Evolutionary conservation across 2,888 invertebrate species (phyloP), one percentile per base, ranked within the genome.

Genomic region (Tetranychus truncatus): DNA sequence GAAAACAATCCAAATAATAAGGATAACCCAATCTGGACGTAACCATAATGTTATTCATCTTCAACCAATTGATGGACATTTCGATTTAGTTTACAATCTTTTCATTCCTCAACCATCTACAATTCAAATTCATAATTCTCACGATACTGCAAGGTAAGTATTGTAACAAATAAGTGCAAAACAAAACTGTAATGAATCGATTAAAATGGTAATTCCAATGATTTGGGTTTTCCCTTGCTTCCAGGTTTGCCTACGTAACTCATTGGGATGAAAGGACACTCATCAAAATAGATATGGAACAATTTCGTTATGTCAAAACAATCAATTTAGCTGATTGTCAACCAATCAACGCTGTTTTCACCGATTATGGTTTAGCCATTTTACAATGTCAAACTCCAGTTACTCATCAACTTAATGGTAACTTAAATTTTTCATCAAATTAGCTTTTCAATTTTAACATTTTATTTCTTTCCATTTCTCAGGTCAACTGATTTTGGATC

Each of bases 61-160:
- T 1, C 88, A 89, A 81, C 89, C 89, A 0, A 88, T 89, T 71
- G 89, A 89, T 80, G 88, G 89, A 18, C 88, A 89, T 81, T 89
- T 89, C 81, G 89, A 89, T 83, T 84, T 89, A 79, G 89, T 89
- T 6, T 85, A 86, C 79, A 86, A 86, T 75, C 83, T 88, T 45
- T 88, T 87, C 81, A 85, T 88, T 78, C 88, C 77, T n/a, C 21
- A 75, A 34, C 74, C 75, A 45, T 45, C 72, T 11, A 44, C 72
- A 11, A 18, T 72, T 72, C 44, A 72, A 72, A 44, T 44, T 15
- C 72, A 72, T 20, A n/a, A 72, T 46, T 72, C 46, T 45, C 72
- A 72, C 1, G 46, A 45, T 15, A 72, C 21, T 44, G n/a, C 69
- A 20, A 72, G 72, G 72, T 72, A 2, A 45, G 7, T 44, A 34